Base-by-base conservation (phyloP, 2,113 vertebrate genomes). In the Andinoacara biseriatus region DNA sequence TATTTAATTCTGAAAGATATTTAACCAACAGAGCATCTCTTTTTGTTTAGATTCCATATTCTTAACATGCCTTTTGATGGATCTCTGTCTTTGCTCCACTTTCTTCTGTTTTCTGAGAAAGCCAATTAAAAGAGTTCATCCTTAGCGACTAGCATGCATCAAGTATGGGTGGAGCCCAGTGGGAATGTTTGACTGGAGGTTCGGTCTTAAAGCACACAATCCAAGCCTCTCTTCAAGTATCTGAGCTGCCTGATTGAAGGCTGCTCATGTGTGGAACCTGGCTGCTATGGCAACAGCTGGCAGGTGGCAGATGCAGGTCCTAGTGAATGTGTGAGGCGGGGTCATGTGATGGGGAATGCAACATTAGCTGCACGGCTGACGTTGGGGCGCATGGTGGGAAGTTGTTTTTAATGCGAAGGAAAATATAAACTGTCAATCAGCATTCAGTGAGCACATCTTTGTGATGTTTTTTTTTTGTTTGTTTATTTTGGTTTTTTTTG, bases 261-360 rank as follows among this genome's bases (percentile, higher is more conserved):
- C 82, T 83, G 90, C 80, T 91, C 75, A 74, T 80, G 82, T 84
- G 89, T 89, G 84, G 89, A 92, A 91, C 90, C 75, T 80, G 76
- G 90, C 90, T 95, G 90, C 94, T 87, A 95, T 94, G 90, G 92
- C 90, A 95, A 95, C 94, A 90, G 69, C 84, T 85, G 82, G 78
- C 86, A 85, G 91, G 90, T 87, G 85, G 90, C 11, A 22, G 86
- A 79, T 83, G 57, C 59, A 11, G 88, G 75, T 80, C 65, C 84
- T 87, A 82, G 83, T 89, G 86, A 94, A 94, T 87, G 87, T 81
- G 76, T 79, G 76, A 92, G 84, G 81, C 76, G 74, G 58, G 65
- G 58, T 90, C 84, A 88, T 86, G 90, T 93, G 90, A 88, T 69
- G 31, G 18, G 26, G 29, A 29, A 46, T 80, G 83, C 84, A 87